These are phyloP conservation scores for Cerastis rubricosa DNA, from an alignment of 2,888 invertebrate genomes.

Conservation along the genomic window DNA sequence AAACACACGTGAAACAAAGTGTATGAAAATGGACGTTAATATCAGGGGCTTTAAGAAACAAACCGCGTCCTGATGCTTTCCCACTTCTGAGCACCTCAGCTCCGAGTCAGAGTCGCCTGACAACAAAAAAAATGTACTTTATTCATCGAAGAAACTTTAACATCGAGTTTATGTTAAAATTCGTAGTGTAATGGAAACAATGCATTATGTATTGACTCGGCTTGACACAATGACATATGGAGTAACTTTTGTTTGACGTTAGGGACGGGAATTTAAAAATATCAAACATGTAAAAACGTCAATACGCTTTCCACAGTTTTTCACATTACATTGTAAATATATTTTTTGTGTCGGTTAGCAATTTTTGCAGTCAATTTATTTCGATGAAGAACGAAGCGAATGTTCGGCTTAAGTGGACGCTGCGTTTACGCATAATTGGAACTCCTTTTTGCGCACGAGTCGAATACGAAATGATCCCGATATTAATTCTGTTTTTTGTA, in stretches of 20 bases:
- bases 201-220: constrained; percentile 86
- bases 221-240: constrained; percentile 89
- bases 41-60: constrained; percentile 60
- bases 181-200: constrained; percentile 90
- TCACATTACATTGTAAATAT: constrained; percentile 76
- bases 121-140: constrained; percentile 87
- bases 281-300: constrained; percentile 77
- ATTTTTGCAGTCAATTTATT: constrained; percentile 83
- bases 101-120: constrained; percentile 67
- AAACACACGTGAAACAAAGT: constrained; percentile 19
- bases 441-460: constrained; percentile 84
- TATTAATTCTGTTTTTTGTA: constrained; percentile 85
- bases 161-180: constrained; percentile 89
- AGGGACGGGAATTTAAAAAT: constrained; percentile 83
- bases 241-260: constrained; percentile 86
- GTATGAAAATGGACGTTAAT: constrained; percentile 56
- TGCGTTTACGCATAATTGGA: constrained; percentile 88
- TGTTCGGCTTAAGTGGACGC: constrained; percentile 84
- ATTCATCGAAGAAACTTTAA: constrained; percentile 88
- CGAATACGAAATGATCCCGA: constrained; percentile 85
- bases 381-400: constrained; percentile 78
- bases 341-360: constrained; percentile 74
- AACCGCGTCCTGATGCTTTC: constrained; percentile 75
- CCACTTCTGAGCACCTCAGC: constrained; percentile 71
- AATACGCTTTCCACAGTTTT: constrained; percentile 83